phyloP scores from a whole-genome alignment of 2,113 vertebrate genomes.

The Trinectes maculatus region DNA sequence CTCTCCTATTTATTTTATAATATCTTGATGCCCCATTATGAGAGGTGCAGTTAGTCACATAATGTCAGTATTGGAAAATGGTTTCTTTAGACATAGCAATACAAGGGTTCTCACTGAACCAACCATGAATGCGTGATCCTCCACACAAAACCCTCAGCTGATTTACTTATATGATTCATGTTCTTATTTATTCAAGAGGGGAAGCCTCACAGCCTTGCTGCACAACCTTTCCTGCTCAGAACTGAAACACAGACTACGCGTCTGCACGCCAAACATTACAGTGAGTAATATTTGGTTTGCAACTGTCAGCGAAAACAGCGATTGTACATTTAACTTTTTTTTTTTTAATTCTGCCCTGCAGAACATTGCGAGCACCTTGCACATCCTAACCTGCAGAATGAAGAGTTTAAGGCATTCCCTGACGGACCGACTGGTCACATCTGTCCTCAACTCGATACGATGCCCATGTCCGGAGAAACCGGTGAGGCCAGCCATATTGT shows the following conservation, averaged over 20 bases:
- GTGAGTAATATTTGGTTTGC: constrained; percentile 58
- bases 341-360: constrained; percentile 35
- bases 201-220: background rate
- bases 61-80: too few relatives aligned
- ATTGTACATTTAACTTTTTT: background rate
- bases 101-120: too few relatives aligned
- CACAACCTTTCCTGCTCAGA: constrained; percentile 30
- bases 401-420: background rate
- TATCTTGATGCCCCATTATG: background rate
- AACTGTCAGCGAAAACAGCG: background rate
- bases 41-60: background rate
- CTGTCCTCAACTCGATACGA: constrained; percentile 1
- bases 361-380: constrained; percentile 32
- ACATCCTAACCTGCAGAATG: constrained; percentile 58
- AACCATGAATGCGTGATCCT: too few relatives aligned
- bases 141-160: background rate
- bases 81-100: too few relatives aligned
- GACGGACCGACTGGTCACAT: rapidly evolving
- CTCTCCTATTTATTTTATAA: background rate
- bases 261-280: constrained; percentile 1
- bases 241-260: background rate
- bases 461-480: constrained; percentile 28
- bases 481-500: constrained; percentile 21
- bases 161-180: constrained; percentile 3
- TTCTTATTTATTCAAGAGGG: constrained; percentile 44